These are phyloP conservation scores for Uromys caudimaculatus DNA, from an alignment of 2,797 vertebrate species.

Conservation along the genomic window DNA sequence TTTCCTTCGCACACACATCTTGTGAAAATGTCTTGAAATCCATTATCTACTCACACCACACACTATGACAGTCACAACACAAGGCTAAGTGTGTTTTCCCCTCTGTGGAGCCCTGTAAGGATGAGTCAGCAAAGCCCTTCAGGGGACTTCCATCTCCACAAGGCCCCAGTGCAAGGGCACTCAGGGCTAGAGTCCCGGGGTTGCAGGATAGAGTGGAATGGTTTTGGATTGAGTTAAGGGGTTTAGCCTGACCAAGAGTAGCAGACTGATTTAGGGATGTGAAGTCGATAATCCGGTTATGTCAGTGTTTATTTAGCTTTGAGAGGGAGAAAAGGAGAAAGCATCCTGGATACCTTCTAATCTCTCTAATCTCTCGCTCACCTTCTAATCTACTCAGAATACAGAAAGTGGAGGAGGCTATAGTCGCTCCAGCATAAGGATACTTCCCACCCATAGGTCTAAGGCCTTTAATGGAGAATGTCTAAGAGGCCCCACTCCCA, in stretches of 20 bases:
- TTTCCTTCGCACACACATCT: background rate
- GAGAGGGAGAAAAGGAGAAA: background rate
- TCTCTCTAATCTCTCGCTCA: background rate
- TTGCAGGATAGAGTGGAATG: rapidly evolving
- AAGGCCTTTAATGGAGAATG: background rate
- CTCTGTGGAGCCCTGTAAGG: background rate
- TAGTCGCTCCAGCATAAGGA: background rate
- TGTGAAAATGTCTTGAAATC: background rate
- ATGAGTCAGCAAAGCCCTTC: background rate
- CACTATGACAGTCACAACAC: rapidly evolving
- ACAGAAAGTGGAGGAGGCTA: too few species aligned
- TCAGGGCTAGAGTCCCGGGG: rapidly evolving
- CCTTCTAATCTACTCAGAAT: background rate
- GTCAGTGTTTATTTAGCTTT: constrained; percentile 51
- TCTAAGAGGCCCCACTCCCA: background rate
- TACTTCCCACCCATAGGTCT: too few species aligned
- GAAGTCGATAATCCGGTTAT: background rate
- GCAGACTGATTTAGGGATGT: background rate
- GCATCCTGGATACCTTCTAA: background rate
- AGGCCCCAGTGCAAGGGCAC: background rate
- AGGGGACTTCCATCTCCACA: background rate
- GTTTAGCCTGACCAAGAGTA: background rate
- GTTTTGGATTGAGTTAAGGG: background rate
- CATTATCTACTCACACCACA: background rate
- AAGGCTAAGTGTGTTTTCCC: background rate